Evolutionary conservation across 2,888 invertebrate genomes (phyloP), one percentile per base, ranked within the genome.

Genomic region (Drosophila nr. perissopoda): DNA sequence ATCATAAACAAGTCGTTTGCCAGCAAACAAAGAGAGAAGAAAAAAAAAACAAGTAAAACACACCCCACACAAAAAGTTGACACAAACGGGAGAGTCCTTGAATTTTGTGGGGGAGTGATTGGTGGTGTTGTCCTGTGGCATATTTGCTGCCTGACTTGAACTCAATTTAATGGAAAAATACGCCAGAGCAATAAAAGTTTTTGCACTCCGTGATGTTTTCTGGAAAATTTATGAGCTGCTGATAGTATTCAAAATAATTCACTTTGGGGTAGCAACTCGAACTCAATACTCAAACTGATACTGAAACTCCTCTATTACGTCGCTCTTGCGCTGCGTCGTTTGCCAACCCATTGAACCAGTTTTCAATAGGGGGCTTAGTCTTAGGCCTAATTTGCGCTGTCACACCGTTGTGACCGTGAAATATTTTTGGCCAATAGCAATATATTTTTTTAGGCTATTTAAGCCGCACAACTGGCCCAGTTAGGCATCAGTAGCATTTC

Each of bases 91-190:
- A 73, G 73, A 61, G 60, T 65, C 61, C 51, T 65, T 59, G 66
- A 69, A 52, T 67, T 70, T 62, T 4, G 58, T 25, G 45, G 60
- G 42, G 42, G n/a, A 21, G 69, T 48, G 48, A 45, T 36, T 38
- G 18, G 36, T 56, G 34, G 21, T 34, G 63, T n/a, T 56, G 66
- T 52, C 42, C 38, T 57, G 52, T 76, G 82, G 82, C 82, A 91
- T 86, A 89, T 91, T 92, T 92, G 82, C 90, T 80, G 91, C 91
- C 89, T 88, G 90, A 91, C 79, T 91, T 83, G 91, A 87, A 87
- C 79, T 88, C 91, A 92, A 92, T 92, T 91, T 92, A 92, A 92
- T 92, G 92, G 91, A 92, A 92, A 91, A 91, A 89, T 87, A 89
- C 89, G 89, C 86, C 54, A 62, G 54, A 58, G 74, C 88, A 86